Evolutionary conservation across 2,888 invertebrate genomes (phyloP).

Genomic region (Drosophila cognata): DNA sequence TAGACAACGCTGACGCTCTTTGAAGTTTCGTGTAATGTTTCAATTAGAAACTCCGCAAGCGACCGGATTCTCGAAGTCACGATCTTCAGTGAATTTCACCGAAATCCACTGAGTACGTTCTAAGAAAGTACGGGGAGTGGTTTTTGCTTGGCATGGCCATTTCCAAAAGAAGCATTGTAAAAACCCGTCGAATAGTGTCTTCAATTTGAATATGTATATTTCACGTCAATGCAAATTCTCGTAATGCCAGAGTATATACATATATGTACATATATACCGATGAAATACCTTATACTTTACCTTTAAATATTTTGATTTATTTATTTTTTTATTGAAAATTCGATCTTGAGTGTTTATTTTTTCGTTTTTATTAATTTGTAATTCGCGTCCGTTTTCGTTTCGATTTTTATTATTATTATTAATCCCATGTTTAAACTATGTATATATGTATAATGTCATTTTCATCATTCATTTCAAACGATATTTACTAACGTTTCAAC

Average conservation of each 20-base stretch:
- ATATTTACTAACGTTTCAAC: conserved; percentile 72
- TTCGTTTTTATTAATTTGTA: conserved; percentile 53
- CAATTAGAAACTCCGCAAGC: conserved; percentile 65
- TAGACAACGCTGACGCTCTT: conserved; percentile 46
- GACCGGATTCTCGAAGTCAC: conserved; percentile 45
- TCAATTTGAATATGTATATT: conserved; percentile 14
- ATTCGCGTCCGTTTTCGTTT: conserved; percentile 61
- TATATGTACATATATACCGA: background rate
- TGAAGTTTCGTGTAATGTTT: conserved; percentile 56
- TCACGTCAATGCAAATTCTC: conserved; percentile 21
- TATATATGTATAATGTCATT: conserved; percentile 78
- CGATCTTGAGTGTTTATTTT: conserved; percentile 62
- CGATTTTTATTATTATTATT: conserved; percentile 66
- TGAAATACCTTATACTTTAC: conserved; percentile 2
- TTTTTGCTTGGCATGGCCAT: conserved; percentile 31
- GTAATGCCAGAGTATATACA: background rate
- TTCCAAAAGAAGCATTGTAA: conserved; percentile 50
- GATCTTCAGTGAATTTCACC: conserved; percentile 44
- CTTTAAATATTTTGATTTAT: conserved; percentile 18
- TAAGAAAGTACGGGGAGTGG: conserved; percentile 51
- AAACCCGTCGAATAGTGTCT: conserved; percentile 52
- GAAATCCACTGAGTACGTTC: conserved; percentile 51
- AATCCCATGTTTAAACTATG: conserved; percentile 79
- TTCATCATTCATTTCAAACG: conserved; percentile 73
- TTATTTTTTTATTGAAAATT: conserved; percentile 40